phyloP scores from a whole-genome alignment of 2,113 vertebrate species.

The Tachuris rubrigastra region DNA sequence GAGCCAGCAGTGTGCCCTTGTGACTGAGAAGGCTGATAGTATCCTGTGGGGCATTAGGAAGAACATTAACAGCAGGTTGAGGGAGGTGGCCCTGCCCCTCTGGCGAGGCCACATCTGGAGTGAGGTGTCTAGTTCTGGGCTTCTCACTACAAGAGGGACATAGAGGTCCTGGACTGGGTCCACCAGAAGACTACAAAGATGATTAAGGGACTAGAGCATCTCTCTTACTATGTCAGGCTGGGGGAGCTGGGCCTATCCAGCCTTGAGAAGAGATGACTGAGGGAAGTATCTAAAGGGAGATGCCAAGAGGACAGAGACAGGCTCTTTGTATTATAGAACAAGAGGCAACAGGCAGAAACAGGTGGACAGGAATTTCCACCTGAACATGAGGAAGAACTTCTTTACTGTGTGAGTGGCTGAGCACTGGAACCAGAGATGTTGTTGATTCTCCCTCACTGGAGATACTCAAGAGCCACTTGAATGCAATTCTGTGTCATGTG shows the following conservation, averaged over 20 bases:
- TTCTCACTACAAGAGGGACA: too few relatives aligned
- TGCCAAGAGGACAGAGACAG: background rate
- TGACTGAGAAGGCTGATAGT: background rate
- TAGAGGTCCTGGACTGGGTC: background rate
- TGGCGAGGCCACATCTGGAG: background rate
- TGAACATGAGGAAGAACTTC: background rate
- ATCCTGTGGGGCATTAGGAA: background rate
- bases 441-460: background rate
- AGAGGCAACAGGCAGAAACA: background rate
- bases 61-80: background rate
- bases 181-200: background rate
- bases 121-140: background rate
- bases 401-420: background rate
- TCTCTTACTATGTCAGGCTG: background rate
- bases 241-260: background rate
- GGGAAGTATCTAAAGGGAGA: background rate
- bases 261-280: background rate
- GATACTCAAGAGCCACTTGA: background rate
- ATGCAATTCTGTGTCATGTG: background rate
- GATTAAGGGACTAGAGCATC: background rate
- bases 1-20: too few relatives aligned
- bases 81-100: background rate
- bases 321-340: background rate
- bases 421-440: background rate
- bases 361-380: background rate